Base-by-base conservation (phyloP, 2,797 vertebrate genomes). In the Benthosema pterotum region DNA sequence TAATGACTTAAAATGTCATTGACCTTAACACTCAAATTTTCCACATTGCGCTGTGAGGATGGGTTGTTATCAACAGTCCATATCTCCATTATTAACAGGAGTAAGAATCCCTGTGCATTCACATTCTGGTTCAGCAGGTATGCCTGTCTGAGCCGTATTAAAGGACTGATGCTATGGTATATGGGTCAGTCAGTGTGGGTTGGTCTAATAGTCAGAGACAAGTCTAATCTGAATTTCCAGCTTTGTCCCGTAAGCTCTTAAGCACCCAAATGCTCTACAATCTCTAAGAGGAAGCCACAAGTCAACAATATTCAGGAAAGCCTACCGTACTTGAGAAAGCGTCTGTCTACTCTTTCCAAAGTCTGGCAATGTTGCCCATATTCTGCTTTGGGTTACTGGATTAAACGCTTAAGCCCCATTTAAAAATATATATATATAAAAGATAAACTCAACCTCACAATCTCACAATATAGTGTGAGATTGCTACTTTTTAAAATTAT, bases 191-290 rank as follows among this genome's bases (percentile, higher is more conserved):
- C 54, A 46, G 65, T 68, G 57, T 46, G 69, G 65, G 59, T 57
- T 49, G 38, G 16, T 50, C 28, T 14, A 49, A 67, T 12, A 69
- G 46, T 43, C 59, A 25, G 62, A 62, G 49, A 77, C 75, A 68
- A 4, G 15, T 69, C 75, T 88, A 88, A 91, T 88, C 86, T 88
- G 79, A 88, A 88, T 87, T 89, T 87, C 82, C 79, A 63, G 78
- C 75, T 78, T 73, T 70, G 80, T 79, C 78, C 57, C 63, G 52
- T 88, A 88, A 89, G 87, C 85, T 82, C 67, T 85, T 91, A 87
- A 90, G 79, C 75, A 52, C 66, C 63, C 83, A 77, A 88, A 85
- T 16, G 42, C 52, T 38, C 72, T 79, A 67, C 74, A 86, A 84
- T 86, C 86, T 84, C 73, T 45, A 56, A 57, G 61, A 74, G 77